A percentile compares a stretch with the other conserved stretches of the same genome.
Conservation (phyloP, 2,888 invertebrate species). For the Fissipunctia ypsillon region DNA sequence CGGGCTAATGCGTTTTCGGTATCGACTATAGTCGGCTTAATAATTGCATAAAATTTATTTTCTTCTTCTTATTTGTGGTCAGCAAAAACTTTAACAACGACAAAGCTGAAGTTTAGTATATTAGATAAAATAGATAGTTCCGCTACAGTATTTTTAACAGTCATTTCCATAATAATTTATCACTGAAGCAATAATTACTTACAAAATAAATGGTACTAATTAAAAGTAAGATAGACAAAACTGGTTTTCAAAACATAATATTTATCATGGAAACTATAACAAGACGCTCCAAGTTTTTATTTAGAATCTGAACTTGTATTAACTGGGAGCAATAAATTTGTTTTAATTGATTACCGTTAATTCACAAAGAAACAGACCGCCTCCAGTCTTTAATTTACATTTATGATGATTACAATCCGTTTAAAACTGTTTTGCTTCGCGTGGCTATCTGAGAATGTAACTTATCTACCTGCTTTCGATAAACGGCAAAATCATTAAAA, state of each 20-base stretch:
- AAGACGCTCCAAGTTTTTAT: constrained; percentile 78
- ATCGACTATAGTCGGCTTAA: constrained; percentile 73
- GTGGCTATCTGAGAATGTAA: constrained; percentile 60
- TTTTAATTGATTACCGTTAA: constrained; percentile 86
- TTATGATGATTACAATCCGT: constrained; percentile 80
- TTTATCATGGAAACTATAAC: constrained; percentile 83
- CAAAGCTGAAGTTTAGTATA: constrained; percentile 7
- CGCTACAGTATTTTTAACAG: constrained; percentile 9
- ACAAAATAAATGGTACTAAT: constrained; percentile 68
- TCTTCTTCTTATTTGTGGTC: constrained; percentile 52
- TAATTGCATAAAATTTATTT: constrained; percentile 70
- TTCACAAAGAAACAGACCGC: constrained; percentile 83
- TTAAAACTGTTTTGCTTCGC: constrained; percentile 72
- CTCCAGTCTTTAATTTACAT: constrained; percentile 84
- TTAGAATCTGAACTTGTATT: constrained; percentile 74
- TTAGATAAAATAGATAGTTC: constrained; percentile 18
- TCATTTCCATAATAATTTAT: constrained; percentile 42
- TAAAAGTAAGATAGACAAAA: constrained; percentile 70
- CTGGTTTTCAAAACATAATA: constrained; percentile 78
- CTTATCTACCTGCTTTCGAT: constrained; percentile 59
- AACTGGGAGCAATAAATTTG: constrained; percentile 81
- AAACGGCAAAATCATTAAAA: constrained; percentile 53
- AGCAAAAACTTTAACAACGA: constrained; percentile 39
- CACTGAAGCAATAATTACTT: constrained; percentile 59
- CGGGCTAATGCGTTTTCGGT: constrained; percentile 84